A percentile compares a stretch with the other conserved stretches of the same genome.
Evolutionary conservation across 2,113 vertebrate species (phyloP).

Genomic region (Lycocorax pyrrhopterus): DNA sequence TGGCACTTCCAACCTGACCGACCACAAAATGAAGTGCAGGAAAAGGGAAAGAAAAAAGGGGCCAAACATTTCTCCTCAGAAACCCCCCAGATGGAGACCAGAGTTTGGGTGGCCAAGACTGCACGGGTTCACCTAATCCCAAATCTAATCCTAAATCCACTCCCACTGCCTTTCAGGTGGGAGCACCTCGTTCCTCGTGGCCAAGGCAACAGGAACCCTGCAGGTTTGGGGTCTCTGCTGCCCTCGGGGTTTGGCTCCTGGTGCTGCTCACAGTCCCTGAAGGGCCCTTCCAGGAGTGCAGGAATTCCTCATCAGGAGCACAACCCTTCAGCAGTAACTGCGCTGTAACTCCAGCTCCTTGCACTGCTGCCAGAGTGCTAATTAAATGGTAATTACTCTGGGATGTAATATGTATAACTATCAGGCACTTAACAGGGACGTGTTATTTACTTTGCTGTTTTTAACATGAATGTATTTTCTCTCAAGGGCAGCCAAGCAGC

Average conservation of each 20-base stretch:
- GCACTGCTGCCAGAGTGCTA: slow-evolving; percentile 22
- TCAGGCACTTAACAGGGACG: slow-evolving; percentile 11
- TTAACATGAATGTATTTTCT: not conserved
- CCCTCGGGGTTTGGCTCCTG: accelerated
- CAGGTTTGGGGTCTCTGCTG: not conserved
- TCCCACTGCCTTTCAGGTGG: not conserved
- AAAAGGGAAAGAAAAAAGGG: not conserved
- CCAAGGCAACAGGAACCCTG: not conserved
- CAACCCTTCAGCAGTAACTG: not conserved
- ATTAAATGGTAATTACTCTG: slow-evolving; percentile 52
- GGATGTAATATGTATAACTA: slow-evolving; percentile 43
- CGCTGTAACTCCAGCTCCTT: not conserved
- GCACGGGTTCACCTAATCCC: accelerated
- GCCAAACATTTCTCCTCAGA: not conserved
- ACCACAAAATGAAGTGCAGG: not conserved
- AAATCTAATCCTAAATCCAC: not conserved
- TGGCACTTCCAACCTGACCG: not conserved
- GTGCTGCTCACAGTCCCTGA: not conserved
- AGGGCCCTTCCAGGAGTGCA: not conserved
- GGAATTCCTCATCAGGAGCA: not conserved
- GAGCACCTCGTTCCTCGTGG: not conserved
- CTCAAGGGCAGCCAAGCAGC: not conserved
- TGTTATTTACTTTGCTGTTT: slow-evolving; percentile 30
- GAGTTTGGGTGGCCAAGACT: not conserved
- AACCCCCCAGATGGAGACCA: not conserved